Evolutionary conservation across 1,140 invertebrate genomes (phyloP).

Genomic region (Nixonia krombeini): DNA sequence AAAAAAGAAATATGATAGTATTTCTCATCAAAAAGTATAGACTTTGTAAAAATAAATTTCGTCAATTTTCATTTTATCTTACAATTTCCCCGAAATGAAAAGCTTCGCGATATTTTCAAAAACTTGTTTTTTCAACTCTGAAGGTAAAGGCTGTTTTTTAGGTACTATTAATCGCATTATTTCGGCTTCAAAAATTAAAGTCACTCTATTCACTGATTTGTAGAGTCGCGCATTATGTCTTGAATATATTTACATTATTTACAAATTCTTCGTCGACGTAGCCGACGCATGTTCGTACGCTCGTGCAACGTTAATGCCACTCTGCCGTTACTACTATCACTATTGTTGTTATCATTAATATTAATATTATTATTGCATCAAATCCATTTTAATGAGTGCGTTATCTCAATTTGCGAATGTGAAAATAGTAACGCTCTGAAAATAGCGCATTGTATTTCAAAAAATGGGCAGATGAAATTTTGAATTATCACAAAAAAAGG

Average conservation of each 20-base stretch:
- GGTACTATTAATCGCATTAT: constrained; percentile 1
- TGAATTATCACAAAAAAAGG: no score
- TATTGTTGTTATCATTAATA: neutral
- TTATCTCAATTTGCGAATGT: neutral
- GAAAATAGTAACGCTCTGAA: neutral
- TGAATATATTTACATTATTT: constrained; percentile 9
- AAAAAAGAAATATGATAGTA: constrained; percentile 36
- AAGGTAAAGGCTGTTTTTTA: neutral
- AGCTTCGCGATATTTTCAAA: neutral
- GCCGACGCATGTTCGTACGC: constrained; percentile 7
- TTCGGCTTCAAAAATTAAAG: neutral
- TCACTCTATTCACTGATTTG: no score
- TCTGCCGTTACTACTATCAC: constrained; percentile 11
- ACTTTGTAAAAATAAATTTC: no score
- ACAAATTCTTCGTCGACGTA: constrained; percentile 8
- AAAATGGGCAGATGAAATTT: no score
- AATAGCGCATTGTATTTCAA: no score
- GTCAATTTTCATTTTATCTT: no score
- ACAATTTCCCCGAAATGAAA: no score
- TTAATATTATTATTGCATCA: neutral
- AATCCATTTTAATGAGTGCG: neutral
- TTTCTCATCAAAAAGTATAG: no score
- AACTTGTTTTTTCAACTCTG: neutral
- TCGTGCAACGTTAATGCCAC: constrained; percentile 1
- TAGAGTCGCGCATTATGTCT: neutral